Evolutionary conservation across 2,888 invertebrate genomes (phyloP), one percentile per base, ranked within the genome.

Genomic region (Monoplex corrugatus): DNA sequence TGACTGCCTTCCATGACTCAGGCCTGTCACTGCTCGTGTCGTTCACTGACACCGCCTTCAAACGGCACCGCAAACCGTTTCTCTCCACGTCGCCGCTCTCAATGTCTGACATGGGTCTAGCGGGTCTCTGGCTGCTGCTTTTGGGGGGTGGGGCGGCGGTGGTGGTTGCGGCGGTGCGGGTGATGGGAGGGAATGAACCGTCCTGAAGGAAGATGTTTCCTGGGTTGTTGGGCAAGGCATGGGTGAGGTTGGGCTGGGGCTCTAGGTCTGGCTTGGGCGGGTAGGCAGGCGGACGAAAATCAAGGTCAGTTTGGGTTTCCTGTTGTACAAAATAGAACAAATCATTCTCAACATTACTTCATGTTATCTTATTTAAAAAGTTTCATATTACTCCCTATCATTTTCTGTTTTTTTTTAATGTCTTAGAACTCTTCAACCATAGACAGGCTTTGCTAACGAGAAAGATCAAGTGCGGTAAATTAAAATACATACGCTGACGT

Each of bases 1-100:
- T 44, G 16, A 3, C 23, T 19, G 35, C 44, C n/a, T 57, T 50
- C 86, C 86, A 86, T 13, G 87, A 78, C 19, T 2, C 45, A 40
- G 80, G 80, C 75, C 78, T 19, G 40, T 50, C 87, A 1, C 19
- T 44, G 83, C 80, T 40, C 63, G 40, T 82, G 32, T 89, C 91
- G 28, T 92, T 91, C 16, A 91, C 75, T 16, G 91, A 91, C 13
- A 92, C 91, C 13, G 92, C 92, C 78, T 90, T 87, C 38, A 92
- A 91, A 19, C 92, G 90, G 1, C 89, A 89, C 63, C 92, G 85
- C 3, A 90, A 90, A 3, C 83, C 87, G 35, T 83, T 63, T 32
- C 83, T 80, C 45, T 87, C 89, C n/a, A 68, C 32, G 32, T 44
- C 57, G 32, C 40, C 68, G 6, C 35, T 32, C 23, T 88, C 87